Evolutionary conservation across 2,113 vertebrate species (phyloP).

Genomic region (human (Homo sapiens)): GRCh38 chr4:142813501-142814000

Average conservation of each 20-base stretch:
- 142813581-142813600: conserved; percentile 61
- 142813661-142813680: conserved; percentile 43
- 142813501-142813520: not conserved
- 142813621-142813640: conserved; percentile 40
- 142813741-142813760: not conserved
- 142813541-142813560: not conserved
- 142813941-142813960: not conserved
- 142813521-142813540: not conserved
- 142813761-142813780: not conserved
- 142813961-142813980: not conserved
- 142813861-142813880: not conserved
- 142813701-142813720: conserved; percentile 51
- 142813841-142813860: conserved; percentile 40
- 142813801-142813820: conserved; percentile 45
- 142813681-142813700: not conserved
- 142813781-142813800: conserved; percentile 9
- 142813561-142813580: not conserved
- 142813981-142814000: not conserved
- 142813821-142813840: not conserved
- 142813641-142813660: conserved; percentile 41
- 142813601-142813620: conserved; percentile 52
- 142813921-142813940: not conserved
- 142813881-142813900: conserved; percentile 31
- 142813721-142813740: not conserved
- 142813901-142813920: not conserved